phyloP scores from a whole-genome alignment of 2,888 invertebrate species.

The Seira sanloemensis region DNA sequence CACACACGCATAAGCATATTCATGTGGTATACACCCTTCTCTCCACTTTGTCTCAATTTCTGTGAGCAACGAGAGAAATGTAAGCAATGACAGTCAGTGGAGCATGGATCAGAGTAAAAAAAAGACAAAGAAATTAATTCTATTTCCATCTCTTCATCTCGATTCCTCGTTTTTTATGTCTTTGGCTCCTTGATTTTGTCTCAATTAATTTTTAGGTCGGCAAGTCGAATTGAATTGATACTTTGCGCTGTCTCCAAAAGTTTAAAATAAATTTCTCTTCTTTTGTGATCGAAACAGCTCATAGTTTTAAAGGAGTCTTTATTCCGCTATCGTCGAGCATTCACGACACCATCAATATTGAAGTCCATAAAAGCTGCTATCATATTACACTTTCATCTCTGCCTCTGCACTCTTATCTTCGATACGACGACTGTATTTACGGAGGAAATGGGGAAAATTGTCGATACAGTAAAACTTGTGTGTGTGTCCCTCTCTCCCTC shows the following conservation, averaged over 20 bases:
- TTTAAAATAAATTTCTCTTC: no score
- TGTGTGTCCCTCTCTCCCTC: neutral
- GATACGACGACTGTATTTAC: slow-evolving; percentile 1
- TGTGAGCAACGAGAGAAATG: slow-evolving; percentile 2
- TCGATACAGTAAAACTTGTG: neutral
- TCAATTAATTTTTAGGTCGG: slow-evolving; percentile 15
- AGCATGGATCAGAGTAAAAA: neutral
- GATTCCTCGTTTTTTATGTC: neutral
- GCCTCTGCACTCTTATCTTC: slow-evolving; percentile 6
- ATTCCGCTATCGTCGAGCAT: no score
- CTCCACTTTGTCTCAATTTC: neutral
- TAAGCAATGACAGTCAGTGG: neutral
- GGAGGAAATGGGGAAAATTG: neutral
- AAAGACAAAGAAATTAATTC: slow-evolving; percentile 20
- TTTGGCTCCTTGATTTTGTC: slow-evolving; percentile 2
- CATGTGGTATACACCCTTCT: no score
- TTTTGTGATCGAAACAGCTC: no score
- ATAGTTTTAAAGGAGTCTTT: no score
- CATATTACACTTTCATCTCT: slow-evolving; percentile 17
- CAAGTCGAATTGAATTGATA: slow-evolving; percentile 9
- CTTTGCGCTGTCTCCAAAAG: slow-evolving; percentile 1
- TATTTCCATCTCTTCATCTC: slow-evolving; percentile 1
- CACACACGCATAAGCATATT: no score
- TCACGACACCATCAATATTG: neutral
- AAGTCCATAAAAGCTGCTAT: neutral